A percentile compares a stretch with the other conserved stretches of the same genome.
Conservation (phyloP, 1,140 invertebrate species). For the Pantala flavescens region DNA sequence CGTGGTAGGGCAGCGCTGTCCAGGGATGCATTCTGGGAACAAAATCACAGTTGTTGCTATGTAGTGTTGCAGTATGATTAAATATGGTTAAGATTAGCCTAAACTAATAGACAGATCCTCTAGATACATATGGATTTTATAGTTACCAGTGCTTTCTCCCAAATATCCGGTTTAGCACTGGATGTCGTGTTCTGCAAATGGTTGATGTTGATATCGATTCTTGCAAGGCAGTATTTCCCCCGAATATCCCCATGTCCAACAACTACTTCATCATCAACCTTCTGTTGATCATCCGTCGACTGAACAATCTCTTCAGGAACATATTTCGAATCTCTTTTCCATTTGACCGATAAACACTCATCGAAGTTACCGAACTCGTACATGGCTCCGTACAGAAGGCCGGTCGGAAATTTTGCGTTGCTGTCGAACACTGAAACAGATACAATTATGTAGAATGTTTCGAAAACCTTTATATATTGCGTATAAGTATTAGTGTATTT, state of each 20-base stretch:
- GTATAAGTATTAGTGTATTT: too few species aligned
- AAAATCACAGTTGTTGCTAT: too few species aligned
- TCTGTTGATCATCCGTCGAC: conserved; percentile 16
- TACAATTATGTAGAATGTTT: background rate
- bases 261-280: background rate
- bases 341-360: conserved; percentile 32
- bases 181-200: background rate
- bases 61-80: too few species aligned
- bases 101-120: too few species aligned
- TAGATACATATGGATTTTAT: background rate
- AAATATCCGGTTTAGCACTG: background rate
- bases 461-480: too few species aligned
- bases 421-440: conserved; percentile 40
- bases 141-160: background rate
- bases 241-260: conserved; percentile 18
- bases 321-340: conserved; percentile 26
- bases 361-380: conserved; percentile 40
- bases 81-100: too few species aligned
- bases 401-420: conserved; percentile 35
- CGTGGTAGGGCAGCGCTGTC: conserved; percentile 23
- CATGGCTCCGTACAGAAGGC: conserved; percentile 37
- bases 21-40: background rate
- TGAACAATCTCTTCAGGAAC: conserved; percentile 29
- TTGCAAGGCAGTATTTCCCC: conserved; percentile 30
- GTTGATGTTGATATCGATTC: conserved; percentile 21